These are phyloP conservation scores for Chrysopilus asiliformis DNA, from an alignment of 2,888 invertebrate genomes.

Conservation along the genomic window DNA sequence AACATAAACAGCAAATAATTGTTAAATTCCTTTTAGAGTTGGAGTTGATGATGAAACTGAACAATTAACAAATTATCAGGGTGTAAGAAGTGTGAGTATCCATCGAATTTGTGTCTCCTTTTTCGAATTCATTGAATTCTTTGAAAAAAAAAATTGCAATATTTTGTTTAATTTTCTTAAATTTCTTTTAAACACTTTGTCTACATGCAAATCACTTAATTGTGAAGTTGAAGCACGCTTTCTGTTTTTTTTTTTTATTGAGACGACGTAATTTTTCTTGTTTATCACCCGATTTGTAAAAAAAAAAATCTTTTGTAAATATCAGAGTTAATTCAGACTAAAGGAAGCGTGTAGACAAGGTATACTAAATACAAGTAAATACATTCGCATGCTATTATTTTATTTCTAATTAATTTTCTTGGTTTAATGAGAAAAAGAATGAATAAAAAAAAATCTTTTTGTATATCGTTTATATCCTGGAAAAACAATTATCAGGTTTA, in stretches of 20 bases:
- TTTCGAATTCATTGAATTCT: too few relatives aligned
- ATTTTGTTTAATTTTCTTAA: conserved; percentile 10
- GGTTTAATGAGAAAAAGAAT: background rate
- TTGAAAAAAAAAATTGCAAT: too few relatives aligned
- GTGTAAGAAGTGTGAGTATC: conserved; percentile 75
- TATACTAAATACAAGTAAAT: conserved; percentile 4
- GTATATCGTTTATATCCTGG: conserved; percentile 7
- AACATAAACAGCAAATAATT: background rate
- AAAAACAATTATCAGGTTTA: conserved; percentile 38
- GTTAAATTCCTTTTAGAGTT: conserved; percentile 51
- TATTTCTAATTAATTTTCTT: conserved; percentile 4
- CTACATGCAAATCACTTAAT: conserved; percentile 4
- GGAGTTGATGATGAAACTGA: conserved; percentile 86
- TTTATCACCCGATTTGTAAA: too few relatives aligned
- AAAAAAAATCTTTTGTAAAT: too few relatives aligned
- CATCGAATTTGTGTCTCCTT: too few relatives aligned
- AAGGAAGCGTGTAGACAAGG: conserved; percentile 5
- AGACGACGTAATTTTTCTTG: too few relatives aligned
- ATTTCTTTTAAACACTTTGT: conserved; percentile 10
- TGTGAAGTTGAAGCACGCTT: too few relatives aligned
- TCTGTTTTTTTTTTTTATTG: too few relatives aligned
- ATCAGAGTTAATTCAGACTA: too few relatives aligned
- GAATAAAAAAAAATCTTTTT: background rate
- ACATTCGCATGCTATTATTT: conserved; percentile 13
- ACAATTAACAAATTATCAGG: conserved; percentile 60